Conservation (phyloP, 2,888 invertebrate genomes). For the Euplexia lucipara region DNA sequence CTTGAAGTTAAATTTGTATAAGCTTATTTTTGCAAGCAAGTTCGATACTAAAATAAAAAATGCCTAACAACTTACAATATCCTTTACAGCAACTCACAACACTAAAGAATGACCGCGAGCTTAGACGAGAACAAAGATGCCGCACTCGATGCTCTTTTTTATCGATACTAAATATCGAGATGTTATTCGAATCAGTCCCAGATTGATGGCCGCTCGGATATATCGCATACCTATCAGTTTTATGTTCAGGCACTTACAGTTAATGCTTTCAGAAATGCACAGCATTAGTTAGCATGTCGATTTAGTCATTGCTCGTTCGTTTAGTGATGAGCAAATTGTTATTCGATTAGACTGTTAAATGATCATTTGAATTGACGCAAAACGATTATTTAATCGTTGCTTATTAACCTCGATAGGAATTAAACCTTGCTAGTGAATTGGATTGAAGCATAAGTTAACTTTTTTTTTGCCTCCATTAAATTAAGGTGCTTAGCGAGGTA, state of each 20-base stretch:
- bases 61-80: constrained; percentile 10
- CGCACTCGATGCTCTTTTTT: constrained; percentile 68
- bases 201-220: constrained; percentile 83
- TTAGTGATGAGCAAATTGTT: constrained; percentile 78
- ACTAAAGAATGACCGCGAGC: constrained; percentile 56
- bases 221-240: constrained; percentile 89
- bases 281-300: constrained; percentile 80
- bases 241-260: constrained; percentile 86
- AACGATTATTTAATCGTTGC: constrained; percentile 57
- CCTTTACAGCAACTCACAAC: constrained; percentile 18
- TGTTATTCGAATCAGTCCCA: constrained; percentile 70
- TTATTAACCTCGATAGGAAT: constrained; percentile 49
- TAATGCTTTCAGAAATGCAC: constrained; percentile 87
- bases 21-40: not conserved
- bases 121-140: constrained; percentile 67
- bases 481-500: too few species aligned
- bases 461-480: not conserved
- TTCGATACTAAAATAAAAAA: not conserved
- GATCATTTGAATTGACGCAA: constrained; percentile 71
- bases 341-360: constrained; percentile 71
- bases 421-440: constrained; percentile 8
- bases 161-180: constrained; percentile 75
- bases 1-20: not conserved
- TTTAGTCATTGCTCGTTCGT: constrained; percentile 71
- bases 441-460: not conserved